Conservation (phyloP, 1,140 invertebrate genomes). For the Drosophila baimaii region DNA sequence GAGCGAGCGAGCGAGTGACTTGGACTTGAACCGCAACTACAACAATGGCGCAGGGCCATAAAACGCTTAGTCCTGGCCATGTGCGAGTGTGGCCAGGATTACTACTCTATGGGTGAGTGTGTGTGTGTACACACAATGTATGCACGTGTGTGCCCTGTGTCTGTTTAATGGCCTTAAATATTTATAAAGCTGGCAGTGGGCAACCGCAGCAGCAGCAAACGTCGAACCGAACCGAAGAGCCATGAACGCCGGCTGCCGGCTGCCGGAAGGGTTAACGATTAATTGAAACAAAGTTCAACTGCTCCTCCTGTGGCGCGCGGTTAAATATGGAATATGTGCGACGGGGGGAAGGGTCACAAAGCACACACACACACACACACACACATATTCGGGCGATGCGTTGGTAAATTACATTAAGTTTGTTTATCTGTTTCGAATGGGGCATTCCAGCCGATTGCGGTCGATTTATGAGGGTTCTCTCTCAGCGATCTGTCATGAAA, state of each 20-base stretch:
- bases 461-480: background rate
- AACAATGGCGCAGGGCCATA: conserved; percentile 59
- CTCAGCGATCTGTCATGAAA: background rate
- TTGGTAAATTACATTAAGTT: conserved; percentile 25
- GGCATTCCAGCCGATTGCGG: background rate
- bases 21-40: conserved; percentile 17
- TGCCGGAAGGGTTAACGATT: conserved; percentile 50
- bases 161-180: conserved; percentile 72
- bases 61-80: conserved; percentile 61
- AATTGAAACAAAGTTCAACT: conserved; percentile 47
- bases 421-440: conserved; percentile 7
- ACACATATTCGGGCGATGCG: background rate
- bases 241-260: conserved; percentile 4
- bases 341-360: too few species aligned
- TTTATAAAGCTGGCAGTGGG: conserved; percentile 66
- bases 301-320: conserved; percentile 35
- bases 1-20: background rate
- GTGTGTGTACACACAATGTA: conserved; percentile 2
- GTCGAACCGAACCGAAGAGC: conserved; percentile 35
- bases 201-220: conserved; percentile 49
- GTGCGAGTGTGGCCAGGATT: conserved; percentile 34
- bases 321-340: conserved; percentile 32
- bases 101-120: conserved; percentile 5
- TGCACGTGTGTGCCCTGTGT: conserved; percentile 39
- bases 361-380: too few species aligned